Conservation (phyloP, 92 coral and sea anemone species). For the Heteractis magnifica region DNA sequence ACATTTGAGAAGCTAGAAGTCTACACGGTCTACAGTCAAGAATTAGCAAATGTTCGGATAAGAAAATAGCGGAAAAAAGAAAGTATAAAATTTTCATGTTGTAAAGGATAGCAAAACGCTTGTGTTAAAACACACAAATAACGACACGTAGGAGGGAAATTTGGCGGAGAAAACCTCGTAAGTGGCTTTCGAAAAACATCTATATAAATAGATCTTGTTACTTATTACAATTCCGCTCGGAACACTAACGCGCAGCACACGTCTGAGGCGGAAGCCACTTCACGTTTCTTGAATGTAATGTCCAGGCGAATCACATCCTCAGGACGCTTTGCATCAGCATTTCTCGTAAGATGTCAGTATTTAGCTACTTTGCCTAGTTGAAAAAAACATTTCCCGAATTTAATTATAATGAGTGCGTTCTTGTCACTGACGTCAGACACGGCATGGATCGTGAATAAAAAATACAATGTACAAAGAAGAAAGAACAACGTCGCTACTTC, state of each 20-base stretch:
- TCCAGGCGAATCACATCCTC: neutral
- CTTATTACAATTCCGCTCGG: neutral
- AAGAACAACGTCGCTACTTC: neutral
- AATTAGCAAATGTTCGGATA: neutral
- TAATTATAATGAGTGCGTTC: neutral
- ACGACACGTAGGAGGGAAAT: conserved; percentile 28
- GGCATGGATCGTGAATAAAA: neutral
- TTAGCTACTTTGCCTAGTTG: neutral
- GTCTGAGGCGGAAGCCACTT: neutral
- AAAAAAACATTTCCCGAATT: neutral
- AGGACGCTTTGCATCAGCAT: neutral
- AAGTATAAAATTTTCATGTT: neutral
- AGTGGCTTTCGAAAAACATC: conserved; percentile 18
- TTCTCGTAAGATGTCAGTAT: neutral
- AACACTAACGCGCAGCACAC: neutral
- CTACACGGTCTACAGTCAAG: too few species aligned
- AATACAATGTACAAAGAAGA: neutral
- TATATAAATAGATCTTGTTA: conserved; percentile 22
- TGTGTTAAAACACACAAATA: conserved; percentile 14
- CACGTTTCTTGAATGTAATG: conserved; percentile 1
- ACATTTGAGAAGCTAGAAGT: too few species aligned
- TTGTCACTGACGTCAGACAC: neutral
- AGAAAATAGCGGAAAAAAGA: neutral
- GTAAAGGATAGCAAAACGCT: neutral
- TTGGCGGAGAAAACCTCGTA: neutral